Percentiles rank a stretch among this genome's conserved stretches.
These are phyloP conservation scores for Lepus americanus DNA, from an alignment of 2,113 vertebrate species.

Conservation along the genomic window DNA sequence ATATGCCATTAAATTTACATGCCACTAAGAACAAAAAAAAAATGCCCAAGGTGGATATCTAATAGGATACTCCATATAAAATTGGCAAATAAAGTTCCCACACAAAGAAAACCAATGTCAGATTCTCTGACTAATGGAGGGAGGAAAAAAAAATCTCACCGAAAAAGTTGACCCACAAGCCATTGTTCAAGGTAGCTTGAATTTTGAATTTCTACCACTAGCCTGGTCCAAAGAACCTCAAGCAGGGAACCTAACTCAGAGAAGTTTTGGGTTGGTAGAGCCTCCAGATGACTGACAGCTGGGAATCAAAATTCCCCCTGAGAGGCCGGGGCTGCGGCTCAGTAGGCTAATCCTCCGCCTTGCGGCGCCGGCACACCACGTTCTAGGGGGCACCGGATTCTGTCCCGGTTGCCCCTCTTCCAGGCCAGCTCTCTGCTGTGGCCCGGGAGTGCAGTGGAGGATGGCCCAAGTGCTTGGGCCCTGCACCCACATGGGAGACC, in stretches of 20 bases:
- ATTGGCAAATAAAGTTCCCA: background rate
- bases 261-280: background rate
- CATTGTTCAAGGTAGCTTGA: background rate
- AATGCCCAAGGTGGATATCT: background rate
- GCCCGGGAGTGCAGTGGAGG: too few relatives aligned
- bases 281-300: background rate
- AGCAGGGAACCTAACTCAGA: background rate
- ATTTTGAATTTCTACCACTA: background rate
- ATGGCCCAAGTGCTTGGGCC: too few relatives aligned
- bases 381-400: too few relatives aligned
- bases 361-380: too few relatives aligned
- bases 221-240: background rate
- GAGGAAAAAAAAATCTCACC: background rate
- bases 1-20: background rate
- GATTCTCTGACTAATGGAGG: background rate
- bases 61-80: background rate
- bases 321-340: background rate
- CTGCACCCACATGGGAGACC: too few relatives aligned
- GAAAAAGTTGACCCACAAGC: background rate
- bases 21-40: background rate
- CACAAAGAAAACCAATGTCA: background rate
- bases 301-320: background rate
- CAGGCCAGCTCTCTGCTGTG: too few relatives aligned
- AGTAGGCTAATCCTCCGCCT: too few relatives aligned
- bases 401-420: too few relatives aligned